These are phyloP conservation scores for Panzeria rudis DNA, from an alignment of 2,888 invertebrate species.

Conservation along the genomic window DNA sequence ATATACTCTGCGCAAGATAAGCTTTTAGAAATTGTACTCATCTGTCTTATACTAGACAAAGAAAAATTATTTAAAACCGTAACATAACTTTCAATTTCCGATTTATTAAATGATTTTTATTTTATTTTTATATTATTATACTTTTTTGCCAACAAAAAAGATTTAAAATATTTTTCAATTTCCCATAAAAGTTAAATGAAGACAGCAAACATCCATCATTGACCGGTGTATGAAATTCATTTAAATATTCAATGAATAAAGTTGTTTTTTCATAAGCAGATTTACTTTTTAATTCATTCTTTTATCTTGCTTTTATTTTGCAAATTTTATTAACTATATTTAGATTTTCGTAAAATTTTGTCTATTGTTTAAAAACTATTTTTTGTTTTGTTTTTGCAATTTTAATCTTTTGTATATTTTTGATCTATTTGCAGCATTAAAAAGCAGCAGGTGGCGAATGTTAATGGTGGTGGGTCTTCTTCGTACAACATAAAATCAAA, in stretches of 20 bases:
- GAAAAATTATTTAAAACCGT: background rate
- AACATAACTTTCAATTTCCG: slow-evolving; percentile 61
- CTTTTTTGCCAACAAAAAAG: slow-evolving; percentile 1
- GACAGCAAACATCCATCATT: slow-evolving; percentile 9
- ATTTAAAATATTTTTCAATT: slow-evolving; percentile 2
- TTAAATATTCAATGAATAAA: slow-evolving; percentile 46
- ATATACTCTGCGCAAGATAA: too few species aligned
- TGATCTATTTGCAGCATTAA: slow-evolving; percentile 57
- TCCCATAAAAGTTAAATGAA: slow-evolving; percentile 24
- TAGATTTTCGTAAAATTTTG: slow-evolving; percentile 32
- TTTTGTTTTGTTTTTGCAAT: background rate
- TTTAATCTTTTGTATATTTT: slow-evolving; percentile 50
- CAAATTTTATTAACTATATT: slow-evolving; percentile 21
- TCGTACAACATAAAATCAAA: slow-evolving; percentile 18
- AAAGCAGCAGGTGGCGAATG: slow-evolving; percentile 66
- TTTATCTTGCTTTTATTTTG: slow-evolving; percentile 27
- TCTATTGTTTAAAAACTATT: slow-evolving; percentile 37
- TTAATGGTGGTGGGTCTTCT: slow-evolving; percentile 50
- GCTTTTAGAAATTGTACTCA: background rate
- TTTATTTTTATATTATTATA: background rate
- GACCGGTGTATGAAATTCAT: slow-evolving; percentile 32
- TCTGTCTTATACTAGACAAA: background rate
- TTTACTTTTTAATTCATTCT: slow-evolving; percentile 47
- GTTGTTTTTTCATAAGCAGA: slow-evolving; percentile 58
- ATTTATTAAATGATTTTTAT: slow-evolving; percentile 1